These are phyloP conservation scores for Mechanitis messenoides DNA, from an alignment of 2,888 invertebrate species.

Conservation along the genomic window DNA sequence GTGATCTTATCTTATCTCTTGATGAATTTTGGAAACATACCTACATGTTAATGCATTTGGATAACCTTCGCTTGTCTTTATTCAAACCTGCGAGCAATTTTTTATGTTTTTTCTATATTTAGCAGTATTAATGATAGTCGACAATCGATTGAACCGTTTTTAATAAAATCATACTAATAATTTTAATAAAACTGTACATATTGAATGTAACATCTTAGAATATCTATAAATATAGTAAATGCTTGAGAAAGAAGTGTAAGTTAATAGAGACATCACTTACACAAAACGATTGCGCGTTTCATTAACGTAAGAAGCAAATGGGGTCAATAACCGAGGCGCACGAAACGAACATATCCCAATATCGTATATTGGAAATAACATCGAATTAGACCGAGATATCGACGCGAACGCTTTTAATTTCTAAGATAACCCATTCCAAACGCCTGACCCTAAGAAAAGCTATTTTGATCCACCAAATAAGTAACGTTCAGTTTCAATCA, in stretches of 20 bases:
- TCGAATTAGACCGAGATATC: constrained; percentile 62
- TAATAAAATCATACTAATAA: too few species aligned
- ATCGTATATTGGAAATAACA: constrained; percentile 58
- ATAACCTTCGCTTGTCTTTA: constrained; percentile 23
- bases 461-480: constrained; percentile 35
- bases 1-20: constrained; percentile 20
- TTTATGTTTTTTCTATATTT: constrained; percentile 10
- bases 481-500: constrained; percentile 30
- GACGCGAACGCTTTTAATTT: constrained; percentile 61
- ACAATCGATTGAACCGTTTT: too few species aligned
- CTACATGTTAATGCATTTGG: constrained; percentile 17
- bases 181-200: not conserved
- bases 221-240: constrained; percentile 8
- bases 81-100: constrained; percentile 21
- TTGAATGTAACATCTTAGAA: not conserved
- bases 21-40: constrained; percentile 9
- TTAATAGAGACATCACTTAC: constrained; percentile 38
- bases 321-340: constrained; percentile 66
- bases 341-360: constrained; percentile 40
- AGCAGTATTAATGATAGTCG: too few species aligned
- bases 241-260: constrained; percentile 20
- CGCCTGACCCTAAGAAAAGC: constrained; percentile 48
- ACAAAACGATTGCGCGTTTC: constrained; percentile 60
- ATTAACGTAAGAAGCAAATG: constrained; percentile 51
- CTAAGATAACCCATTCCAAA: constrained; percentile 66